These are phyloP conservation scores for Carapus acus DNA, from an alignment of 2,797 vertebrate genomes.

Conservation along the genomic window DNA sequence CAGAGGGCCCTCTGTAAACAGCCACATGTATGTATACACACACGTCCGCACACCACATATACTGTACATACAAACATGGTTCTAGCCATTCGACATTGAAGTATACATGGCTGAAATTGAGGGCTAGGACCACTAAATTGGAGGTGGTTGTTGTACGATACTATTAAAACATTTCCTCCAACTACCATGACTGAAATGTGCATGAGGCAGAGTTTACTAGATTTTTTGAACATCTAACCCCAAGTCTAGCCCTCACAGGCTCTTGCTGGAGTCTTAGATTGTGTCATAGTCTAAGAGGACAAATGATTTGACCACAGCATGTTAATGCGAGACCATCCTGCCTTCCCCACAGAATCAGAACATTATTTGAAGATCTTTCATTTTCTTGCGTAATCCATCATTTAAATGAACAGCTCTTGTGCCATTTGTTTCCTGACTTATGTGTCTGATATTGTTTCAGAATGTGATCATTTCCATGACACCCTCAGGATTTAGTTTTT, in stretches of 20 bases:
- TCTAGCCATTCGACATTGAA: slow-evolving; percentile 35
- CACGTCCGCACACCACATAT: slow-evolving; percentile 14
- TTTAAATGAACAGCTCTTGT: slow-evolving; percentile 30
- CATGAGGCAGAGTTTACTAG: no score
- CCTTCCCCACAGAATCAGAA: slow-evolving; percentile 41
- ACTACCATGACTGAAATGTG: no score
- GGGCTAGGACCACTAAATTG: slow-evolving; percentile 7
- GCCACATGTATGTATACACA: slow-evolving; percentile 20
- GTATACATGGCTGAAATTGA: slow-evolving; percentile 9
- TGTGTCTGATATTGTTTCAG: slow-evolving; percentile 48
- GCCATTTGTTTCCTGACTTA: slow-evolving; percentile 31
- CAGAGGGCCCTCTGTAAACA: slow-evolving; percentile 59
- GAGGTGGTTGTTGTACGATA: slow-evolving; percentile 1
- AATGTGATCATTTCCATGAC: slow-evolving; percentile 12
- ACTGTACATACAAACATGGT: slow-evolving; percentile 19
- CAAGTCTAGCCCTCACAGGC: no score
- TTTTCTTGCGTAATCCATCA: slow-evolving; percentile 33
- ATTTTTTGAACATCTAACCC: no score
- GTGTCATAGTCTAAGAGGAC: no score
- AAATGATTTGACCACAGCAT: no score
- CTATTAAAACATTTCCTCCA: no score
- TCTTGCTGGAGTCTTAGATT: no score
- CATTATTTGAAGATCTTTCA: slow-evolving; percentile 36
- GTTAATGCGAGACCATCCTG: neutral
- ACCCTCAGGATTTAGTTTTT: no score